These are phyloP conservation scores for Prionace glauca DNA, from an alignment of 2,797 vertebrate genomes.

Conservation along the genomic window DNA sequence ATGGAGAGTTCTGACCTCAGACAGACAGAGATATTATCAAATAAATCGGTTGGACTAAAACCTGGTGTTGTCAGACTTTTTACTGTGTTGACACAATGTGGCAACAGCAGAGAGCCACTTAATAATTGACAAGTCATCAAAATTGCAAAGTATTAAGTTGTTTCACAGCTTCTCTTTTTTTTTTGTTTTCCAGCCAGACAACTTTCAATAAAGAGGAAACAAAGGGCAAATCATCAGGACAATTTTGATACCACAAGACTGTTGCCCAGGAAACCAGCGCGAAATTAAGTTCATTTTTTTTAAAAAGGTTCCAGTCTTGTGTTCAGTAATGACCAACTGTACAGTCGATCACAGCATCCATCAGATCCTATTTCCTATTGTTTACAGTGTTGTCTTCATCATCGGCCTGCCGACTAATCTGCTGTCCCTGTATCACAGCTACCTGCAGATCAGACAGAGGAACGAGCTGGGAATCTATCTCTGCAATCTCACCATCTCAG, in stretches of 20 bases:
- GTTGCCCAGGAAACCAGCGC: not conserved
- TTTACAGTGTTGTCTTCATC: conserved; percentile 75
- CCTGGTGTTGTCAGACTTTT: too few species aligned
- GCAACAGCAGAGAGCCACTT: not conserved
- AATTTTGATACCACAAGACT: not conserved
- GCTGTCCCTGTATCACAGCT: conserved; percentile 82
- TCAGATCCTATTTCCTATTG: conserved; percentile 74
- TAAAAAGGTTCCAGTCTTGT: conserved; percentile 38
- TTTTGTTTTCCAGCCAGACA: not conserved
- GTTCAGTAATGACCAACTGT: conserved; percentile 55
- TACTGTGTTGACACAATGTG: too few species aligned
- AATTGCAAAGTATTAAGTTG: not conserved
- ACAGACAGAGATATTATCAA: too few species aligned
- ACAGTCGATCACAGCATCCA: conserved; percentile 76
- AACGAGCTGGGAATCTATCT: conserved; percentile 91
- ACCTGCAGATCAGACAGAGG: conserved; percentile 77
- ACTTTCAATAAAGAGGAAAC: not conserved
- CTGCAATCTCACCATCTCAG: conserved; percentile 84
- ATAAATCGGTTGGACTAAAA: too few species aligned
- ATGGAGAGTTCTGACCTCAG: too few species aligned
- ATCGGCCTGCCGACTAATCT: conserved; percentile 83
- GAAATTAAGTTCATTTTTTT: conserved; percentile 29
- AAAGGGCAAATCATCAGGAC: not conserved
- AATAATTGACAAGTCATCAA: not conserved
- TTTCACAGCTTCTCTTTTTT: not conserved